Evolutionary conservation across 1,140 invertebrate species (phyloP).

Genomic region (Drosophila punjabiensis): DNA sequence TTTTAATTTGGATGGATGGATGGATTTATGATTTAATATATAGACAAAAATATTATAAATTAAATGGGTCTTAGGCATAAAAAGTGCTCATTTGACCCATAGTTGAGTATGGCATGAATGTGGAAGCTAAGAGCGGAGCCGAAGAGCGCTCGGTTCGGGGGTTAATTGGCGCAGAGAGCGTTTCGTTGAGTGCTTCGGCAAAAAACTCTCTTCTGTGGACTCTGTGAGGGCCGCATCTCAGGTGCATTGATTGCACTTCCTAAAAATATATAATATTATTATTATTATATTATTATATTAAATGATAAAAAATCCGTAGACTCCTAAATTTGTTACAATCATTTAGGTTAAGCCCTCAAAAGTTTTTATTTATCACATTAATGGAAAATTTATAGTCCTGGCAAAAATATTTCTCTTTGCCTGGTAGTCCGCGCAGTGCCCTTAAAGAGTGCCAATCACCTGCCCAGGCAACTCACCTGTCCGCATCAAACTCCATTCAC

Average conservation of each 20-base stretch:
- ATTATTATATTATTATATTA: too few species aligned
- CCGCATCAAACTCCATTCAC: background rate
- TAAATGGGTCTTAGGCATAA: background rate
- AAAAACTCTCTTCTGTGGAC: slow-evolving; percentile 50
- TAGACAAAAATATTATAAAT: background rate
- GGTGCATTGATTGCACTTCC: slow-evolving; percentile 1
- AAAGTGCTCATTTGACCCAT: background rate
- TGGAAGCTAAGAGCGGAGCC: slow-evolving; percentile 40
- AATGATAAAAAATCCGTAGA: background rate
- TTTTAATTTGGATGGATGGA: too few species aligned
- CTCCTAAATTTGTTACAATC: background rate
- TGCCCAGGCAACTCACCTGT: slow-evolving; percentile 34
- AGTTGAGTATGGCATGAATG: background rate
- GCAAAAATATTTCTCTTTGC: background rate
- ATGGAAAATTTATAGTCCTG: rapidly evolving
- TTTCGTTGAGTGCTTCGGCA: slow-evolving; percentile 24
- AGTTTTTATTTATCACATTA: background rate
- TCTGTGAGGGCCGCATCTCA: background rate
- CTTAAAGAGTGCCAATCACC: slow-evolving; percentile 7
- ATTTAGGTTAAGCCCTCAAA: background rate
- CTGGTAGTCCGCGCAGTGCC: background rate
- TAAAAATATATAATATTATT: background rate
- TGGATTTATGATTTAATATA: too few species aligned
- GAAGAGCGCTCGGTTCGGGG: slow-evolving; percentile 8
- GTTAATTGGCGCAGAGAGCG: slow-evolving; percentile 3